A percentile compares a stretch with the other conserved stretches of the same genome.
Evolutionary conservation across 2,797 vertebrate species (phyloP).

Genomic region (Cynodonichthys magdalenae): DNA sequence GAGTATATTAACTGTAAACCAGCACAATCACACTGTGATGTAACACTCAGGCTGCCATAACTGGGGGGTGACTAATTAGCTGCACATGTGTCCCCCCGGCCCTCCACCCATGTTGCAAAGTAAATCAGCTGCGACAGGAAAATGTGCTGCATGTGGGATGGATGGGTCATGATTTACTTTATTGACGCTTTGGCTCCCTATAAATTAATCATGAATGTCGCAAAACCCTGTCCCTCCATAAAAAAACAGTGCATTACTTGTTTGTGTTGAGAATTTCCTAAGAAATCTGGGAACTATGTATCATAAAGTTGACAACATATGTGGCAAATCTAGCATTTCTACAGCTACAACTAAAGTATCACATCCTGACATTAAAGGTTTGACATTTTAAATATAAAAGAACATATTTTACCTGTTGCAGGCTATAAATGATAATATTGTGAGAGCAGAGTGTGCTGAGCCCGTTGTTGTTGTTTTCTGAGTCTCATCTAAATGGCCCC

Average conservation of each 20-base stretch:
- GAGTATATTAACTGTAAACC: slow-evolving; percentile 17
- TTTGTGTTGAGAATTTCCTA: background rate
- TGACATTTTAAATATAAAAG: background rate
- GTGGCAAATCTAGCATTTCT: too few species aligned
- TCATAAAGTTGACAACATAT: background rate
- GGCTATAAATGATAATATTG: slow-evolving; percentile 16
- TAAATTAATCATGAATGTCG: background rate
- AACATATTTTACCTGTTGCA: background rate
- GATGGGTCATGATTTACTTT: background rate
- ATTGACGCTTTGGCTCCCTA: background rate
- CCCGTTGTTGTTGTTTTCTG: slow-evolving; percentile 36
- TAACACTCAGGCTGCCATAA: slow-evolving; percentile 32
- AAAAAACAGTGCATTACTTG: slow-evolving; percentile 1
- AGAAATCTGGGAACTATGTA: background rate
- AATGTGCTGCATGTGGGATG: slow-evolving; percentile 33
- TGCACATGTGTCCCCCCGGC: slow-evolving; percentile 56
- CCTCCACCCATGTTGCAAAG: slow-evolving; percentile 38
- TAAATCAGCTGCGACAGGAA: slow-evolving; percentile 26
- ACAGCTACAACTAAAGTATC: too few species aligned
- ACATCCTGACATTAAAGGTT: too few species aligned
- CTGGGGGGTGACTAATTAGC: slow-evolving; percentile 49
- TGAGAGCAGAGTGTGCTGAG: slow-evolving; percentile 3
- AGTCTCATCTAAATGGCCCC: slow-evolving; percentile 46
- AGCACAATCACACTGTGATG: slow-evolving; percentile 27
- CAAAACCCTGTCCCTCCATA: background rate